These are phyloP conservation scores for Cossypha dichroa DNA, from an alignment of 2,797 vertebrate species.

Conservation along the genomic window DNA sequence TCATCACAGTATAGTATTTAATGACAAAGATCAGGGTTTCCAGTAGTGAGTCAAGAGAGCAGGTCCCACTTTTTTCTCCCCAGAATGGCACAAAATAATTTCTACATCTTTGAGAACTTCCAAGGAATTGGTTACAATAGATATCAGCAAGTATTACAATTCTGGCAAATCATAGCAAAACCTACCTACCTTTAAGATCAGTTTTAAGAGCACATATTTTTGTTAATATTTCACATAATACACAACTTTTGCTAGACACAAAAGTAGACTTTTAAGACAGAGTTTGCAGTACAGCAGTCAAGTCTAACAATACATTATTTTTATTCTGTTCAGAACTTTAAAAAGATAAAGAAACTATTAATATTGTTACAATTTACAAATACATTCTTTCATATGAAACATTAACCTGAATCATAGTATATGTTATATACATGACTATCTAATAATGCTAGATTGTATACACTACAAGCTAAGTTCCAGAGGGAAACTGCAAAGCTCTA, in stretches of 20 bases:
- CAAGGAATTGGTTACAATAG: constrained; percentile 61
- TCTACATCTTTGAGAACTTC: constrained; percentile 64
- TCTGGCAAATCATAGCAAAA: constrained; percentile 64
- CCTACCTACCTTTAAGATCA: constrained; percentile 56
- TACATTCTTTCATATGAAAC: constrained; percentile 81
- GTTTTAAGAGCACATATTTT: constrained; percentile 51
- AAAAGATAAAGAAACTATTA: constrained; percentile 73
- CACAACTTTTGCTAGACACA: constrained; percentile 73
- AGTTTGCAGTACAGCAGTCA: constrained; percentile 66
- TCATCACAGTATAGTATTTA: constrained; percentile 76
- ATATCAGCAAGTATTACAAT: constrained; percentile 55
- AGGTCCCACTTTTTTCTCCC: background rate
- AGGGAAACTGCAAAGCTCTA: constrained; percentile 56
- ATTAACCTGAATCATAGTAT: constrained; percentile 73
- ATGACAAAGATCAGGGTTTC: constrained; percentile 71
- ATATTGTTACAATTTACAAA: constrained; percentile 78
- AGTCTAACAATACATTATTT: constrained; percentile 70
- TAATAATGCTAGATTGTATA: constrained; percentile 64
- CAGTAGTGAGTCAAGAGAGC: constrained; percentile 56
- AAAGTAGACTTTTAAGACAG: constrained; percentile 70
- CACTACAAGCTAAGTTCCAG: constrained; percentile 64
- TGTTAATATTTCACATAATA: constrained; percentile 72
- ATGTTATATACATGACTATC: constrained; percentile 63
- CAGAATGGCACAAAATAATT: constrained; percentile 63
- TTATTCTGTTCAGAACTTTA: constrained; percentile 72